phyloP scores from a whole-genome alignment of 2,797 vertebrate genomes.

The Pseudotriccus pelzelni region DNA sequence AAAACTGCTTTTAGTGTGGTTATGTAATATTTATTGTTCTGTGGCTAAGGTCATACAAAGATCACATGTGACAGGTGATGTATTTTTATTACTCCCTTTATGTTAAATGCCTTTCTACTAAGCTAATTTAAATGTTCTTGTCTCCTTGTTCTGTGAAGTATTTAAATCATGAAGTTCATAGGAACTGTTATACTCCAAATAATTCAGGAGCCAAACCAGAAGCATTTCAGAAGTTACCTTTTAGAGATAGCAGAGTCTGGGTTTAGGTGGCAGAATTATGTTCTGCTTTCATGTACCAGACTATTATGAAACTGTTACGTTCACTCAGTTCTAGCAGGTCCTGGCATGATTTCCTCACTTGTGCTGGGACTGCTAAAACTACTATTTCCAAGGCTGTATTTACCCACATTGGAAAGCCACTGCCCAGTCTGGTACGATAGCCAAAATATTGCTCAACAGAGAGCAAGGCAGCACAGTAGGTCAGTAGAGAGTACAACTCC shows the following conservation, averaged over 20 bases:
- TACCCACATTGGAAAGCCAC: background rate
- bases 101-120: conserved; percentile 59
- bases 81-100: conserved; percentile 65
- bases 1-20: conserved; percentile 67
- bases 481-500: background rate
- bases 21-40: conserved; percentile 69
- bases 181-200: conserved; percentile 48
- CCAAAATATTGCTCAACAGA: background rate
- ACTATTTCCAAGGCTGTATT: background rate
- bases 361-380: conserved; percentile 23
- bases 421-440: background rate
- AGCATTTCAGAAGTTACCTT: conserved; percentile 30
- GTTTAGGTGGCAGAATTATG: background rate
- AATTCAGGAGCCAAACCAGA: conserved; percentile 45
- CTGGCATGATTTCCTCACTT: background rate
- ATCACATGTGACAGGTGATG: conserved; percentile 61
- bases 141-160: conserved; percentile 55
- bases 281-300: background rate
- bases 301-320: background rate
- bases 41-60: conserved; percentile 67
- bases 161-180: conserved; percentile 55
- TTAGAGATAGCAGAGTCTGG: background rate
- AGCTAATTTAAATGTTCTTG: conserved; percentile 63
- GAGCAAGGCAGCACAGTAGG: background rate
- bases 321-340: background rate